Base-by-base conservation (phyloP, 2,888 invertebrate genomes). In the Ormyrus rosae region DNA sequence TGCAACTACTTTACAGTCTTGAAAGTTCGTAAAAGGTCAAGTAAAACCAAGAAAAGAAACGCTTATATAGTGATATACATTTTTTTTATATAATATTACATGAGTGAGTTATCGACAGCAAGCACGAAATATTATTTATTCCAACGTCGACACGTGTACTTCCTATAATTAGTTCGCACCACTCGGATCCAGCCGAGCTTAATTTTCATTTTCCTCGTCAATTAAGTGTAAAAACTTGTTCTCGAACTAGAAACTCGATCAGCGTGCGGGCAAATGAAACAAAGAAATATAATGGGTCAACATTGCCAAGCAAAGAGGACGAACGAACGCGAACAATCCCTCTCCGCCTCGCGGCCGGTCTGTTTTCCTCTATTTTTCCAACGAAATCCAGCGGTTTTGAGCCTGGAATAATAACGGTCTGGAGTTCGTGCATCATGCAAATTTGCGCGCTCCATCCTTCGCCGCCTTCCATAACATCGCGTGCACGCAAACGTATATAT, bases 321-420 rank as follows among this genome's bases (percentile, higher is more conserved):
- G 8, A 58, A n/a, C 61, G 2, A 9, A 10, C 45, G 10, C 5
- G 61, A 6, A 1, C 10, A 19, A 10, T 1, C 61, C 10, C 61
- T 45, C 5, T 45, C 5, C 60, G 45, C 3, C n/a, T 11, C 55
- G 45, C 68, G 6, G 51, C 8, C 34, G 2, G 2, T 67, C 67
- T n/a, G 13, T 7, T 7, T 5, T 11, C 55, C 45, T 11, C 51
- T 3, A 34, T 5, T 19, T 13, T 4, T 19, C 8, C 67, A 9
- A 9, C 19, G 6, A 6, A 13, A 50, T 7, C 48, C 58, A n/a
- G 58, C n/a, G 34, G 48, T 64, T 64, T 73, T 5, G 46, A 55
- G 11, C 64, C 56, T 11, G 46, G 11, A 65, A 74, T 65, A 73
- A 73, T 64, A 65, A 64, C 13, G 45, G n/a, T 6, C 50, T 4